Evolutionary conservation across 2,888 invertebrate species (phyloP), one percentile per base, ranked within the genome.

Genomic region (Therioaphis trifolii): DNA sequence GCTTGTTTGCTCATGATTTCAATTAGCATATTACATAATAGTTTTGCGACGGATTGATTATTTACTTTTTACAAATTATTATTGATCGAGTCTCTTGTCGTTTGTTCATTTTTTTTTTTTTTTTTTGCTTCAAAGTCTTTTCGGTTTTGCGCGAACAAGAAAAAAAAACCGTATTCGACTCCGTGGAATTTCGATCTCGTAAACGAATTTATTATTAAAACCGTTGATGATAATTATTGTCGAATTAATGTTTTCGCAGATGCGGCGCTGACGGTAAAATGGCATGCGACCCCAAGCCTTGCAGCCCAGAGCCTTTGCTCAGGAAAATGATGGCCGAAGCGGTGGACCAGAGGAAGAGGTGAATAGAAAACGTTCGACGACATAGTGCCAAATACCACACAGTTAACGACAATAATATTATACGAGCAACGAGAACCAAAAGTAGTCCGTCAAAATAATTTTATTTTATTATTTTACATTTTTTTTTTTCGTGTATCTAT

Each of bases 231-330:
- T 29, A 77, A n/a, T 29, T 49, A 0, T 27, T 68, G 80, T 79
- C 21, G 29, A 72, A 84, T 85, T 86, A 3, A 7, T 35, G 7
- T 85, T 82, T 87, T 91, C 91, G 49, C 90, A 96, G 96, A 90
- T 97, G 97, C 90, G 96, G 96, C 88, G 93, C 94, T 86, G 94
- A 95, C 89, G 96, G 96, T 87, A 94, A 96, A 90, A 96, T 97
- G 96, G 94, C 96, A 90, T 97, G 97, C 90, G 95, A 96, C 89
- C 97, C 97, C 85, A 94, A 94, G 89, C 93, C 93, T 86, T 96
- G 96, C 89, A 94, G 94, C 87, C 96, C 96, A 68, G 95, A 96
- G 89, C 96, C 96, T 84, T 94, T 95, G 93, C 90, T 96, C 88
- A 92, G 94, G 88, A 95, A 96, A 90, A 95, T 96, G 93, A 95